phyloP scores from a whole-genome alignment of 1,140 invertebrate genomes.

The Drosophila quadrilineata region DNA sequence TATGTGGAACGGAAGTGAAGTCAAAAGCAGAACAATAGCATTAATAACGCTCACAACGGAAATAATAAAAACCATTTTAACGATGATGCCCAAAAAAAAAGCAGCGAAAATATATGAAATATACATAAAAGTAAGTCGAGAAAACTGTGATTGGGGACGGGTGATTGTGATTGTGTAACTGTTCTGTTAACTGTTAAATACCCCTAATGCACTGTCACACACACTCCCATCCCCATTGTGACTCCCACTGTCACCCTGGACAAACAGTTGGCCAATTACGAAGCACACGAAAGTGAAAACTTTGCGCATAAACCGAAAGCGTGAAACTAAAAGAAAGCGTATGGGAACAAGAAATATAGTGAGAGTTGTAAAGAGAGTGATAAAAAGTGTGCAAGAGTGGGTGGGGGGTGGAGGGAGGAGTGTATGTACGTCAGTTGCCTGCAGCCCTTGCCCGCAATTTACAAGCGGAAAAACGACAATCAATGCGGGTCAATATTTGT shows the following conservation, averaged over 20 bases:
- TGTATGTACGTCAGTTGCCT: too few species aligned
- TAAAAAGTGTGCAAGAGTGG: too few species aligned
- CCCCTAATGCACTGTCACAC: slow-evolving; percentile 30
- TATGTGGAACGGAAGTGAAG: slow-evolving; percentile 51
- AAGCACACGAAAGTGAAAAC: slow-evolving; percentile 36
- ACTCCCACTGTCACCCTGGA: not conserved
- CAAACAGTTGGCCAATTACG: slow-evolving; percentile 34
- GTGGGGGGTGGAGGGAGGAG: too few species aligned
- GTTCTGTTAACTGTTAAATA: slow-evolving; percentile 52
- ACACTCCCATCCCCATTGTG: not conserved
- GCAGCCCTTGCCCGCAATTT: slow-evolving; percentile 47
- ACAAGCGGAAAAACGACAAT: slow-evolving; percentile 81
- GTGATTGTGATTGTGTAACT: not conserved
- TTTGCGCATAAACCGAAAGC: slow-evolving; percentile 37
- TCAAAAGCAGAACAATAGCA: slow-evolving; percentile 70
- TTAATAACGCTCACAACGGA: slow-evolving; percentile 67
- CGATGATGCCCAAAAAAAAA: slow-evolving; percentile 58
- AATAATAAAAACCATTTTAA: slow-evolving; percentile 77
- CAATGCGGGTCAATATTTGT: slow-evolving; percentile 81
- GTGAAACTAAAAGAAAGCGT: slow-evolving; percentile 29
- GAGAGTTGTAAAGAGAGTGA: too few species aligned
- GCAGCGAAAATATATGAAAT: slow-evolving; percentile 36
- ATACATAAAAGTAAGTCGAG: slow-evolving; percentile 61
- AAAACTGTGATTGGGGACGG: not conserved
- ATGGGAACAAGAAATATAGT: slow-evolving; percentile 18